These are phyloP conservation scores for Penaeus japonicus DNA, from an alignment of 1,140 invertebrate genomes.

Conservation along the genomic window DNA sequence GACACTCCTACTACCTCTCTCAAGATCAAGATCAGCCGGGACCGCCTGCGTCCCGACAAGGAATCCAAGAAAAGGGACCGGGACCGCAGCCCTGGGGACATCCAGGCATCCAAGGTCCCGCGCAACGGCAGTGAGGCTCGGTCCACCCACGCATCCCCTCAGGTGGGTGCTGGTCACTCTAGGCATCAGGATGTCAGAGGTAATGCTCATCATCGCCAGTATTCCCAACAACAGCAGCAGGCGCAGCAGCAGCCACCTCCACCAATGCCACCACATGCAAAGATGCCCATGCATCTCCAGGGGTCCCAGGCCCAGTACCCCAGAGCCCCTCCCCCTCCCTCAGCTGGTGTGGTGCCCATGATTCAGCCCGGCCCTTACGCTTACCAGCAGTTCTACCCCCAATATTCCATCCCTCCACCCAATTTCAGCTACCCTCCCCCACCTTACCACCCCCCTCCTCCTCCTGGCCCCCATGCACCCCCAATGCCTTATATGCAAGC, in stretches of 20 bases:
- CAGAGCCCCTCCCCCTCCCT: neutral
- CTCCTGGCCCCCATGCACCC: constrained; percentile 21
- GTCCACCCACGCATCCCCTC: constrained; percentile 47
- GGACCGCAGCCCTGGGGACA: constrained; percentile 53
- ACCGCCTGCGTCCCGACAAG: constrained; percentile 40
- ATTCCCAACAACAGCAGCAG: constrained; percentile 50
- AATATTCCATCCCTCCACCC: constrained; percentile 32
- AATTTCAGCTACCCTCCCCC: constrained; percentile 45
- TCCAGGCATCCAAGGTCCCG: constrained; percentile 41
- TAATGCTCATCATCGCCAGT: constrained; percentile 10
- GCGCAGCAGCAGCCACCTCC: constrained; percentile 1
- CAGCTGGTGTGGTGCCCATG: constrained; percentile 40
- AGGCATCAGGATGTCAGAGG: constrained; percentile 9
- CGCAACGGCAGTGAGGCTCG: constrained; percentile 37
- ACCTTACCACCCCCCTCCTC: constrained; percentile 21
- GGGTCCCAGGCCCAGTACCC: neutral
- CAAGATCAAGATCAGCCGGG: constrained; percentile 61
- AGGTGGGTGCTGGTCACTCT: constrained; percentile 55
- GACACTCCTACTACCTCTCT: constrained; percentile 59
- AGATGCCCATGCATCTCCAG: neutral
- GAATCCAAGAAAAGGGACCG: constrained; percentile 58
- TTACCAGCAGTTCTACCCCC: constrained; percentile 33
- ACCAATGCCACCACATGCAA: neutral
- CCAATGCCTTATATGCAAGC: constrained; percentile 35
- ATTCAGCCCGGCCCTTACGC: constrained; percentile 33